Evolutionary conservation across 2,888 invertebrate genomes (phyloP), one percentile per base, ranked within the genome.

Genomic region (Troides helena): DNA sequence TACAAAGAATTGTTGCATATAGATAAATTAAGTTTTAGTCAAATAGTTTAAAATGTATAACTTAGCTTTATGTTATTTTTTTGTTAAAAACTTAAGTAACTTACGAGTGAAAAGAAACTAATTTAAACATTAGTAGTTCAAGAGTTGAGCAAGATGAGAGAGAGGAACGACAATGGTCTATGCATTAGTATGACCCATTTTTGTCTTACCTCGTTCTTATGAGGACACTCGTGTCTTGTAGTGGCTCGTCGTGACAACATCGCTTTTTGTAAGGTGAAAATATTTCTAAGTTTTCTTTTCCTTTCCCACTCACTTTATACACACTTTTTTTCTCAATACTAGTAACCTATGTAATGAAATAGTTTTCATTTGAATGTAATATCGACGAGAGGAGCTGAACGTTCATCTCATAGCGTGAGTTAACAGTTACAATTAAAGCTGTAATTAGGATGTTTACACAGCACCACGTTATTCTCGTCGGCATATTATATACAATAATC

Each of bases 141-240:
- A 57, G 21, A 10, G 57, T 57, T 57, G 57, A 21, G 21, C 21
- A 65, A 46, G 43, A 43, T 21, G 46, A 60, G 60, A 66, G 60
- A 50, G 50, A 59, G 25, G 59, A 59, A 59, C 21, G 30, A 66
- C 66, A 66, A 66, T 66, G 12, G 58, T 59, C 46, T 36, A 21
- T 66, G 66, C 66, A 60, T 66, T 66, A 60, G 66, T 60, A 66
- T 66, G 67, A 67, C 62, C 67, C 67, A 67, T 67, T 67, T 67
- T 67, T 67, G 57, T 62, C 61, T 67, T 67, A 67, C 53, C 67
- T 62, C 25, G 62, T 67, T 62, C 56, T 62, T n/a, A 56, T n/a
- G 57, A 67, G 67, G 39, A 67, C 62, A 25, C 67, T 67, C 61
- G 58, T 43, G n/a, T 62, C 43, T 67, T 67, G 39, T 62, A 62